phyloP scores from a whole-genome alignment of 2,797 vertebrate species.

The Smutsia temminckii region DNA sequence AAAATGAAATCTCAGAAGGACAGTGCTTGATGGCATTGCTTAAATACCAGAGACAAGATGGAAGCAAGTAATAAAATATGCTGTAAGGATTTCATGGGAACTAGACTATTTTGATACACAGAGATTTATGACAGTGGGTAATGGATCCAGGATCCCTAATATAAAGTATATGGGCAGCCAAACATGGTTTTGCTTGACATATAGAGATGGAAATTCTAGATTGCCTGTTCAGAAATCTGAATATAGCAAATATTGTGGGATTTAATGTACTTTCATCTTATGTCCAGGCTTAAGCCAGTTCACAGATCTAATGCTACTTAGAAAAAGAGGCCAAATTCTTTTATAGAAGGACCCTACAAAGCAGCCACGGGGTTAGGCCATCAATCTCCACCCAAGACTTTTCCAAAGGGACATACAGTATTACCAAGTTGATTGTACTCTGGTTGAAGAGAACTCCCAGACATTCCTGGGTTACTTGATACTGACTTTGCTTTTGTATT shows the following conservation, averaged over 20 bases:
- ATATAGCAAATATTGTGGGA: background rate
- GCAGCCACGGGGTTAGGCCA: background rate
- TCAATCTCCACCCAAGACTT: background rate
- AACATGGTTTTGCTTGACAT: background rate
- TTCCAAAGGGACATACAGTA: background rate
- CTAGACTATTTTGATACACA: background rate
- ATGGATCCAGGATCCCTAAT: background rate
- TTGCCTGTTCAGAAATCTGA: background rate
- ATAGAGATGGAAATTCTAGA: background rate
- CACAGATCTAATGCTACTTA: background rate
- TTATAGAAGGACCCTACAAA: background rate
- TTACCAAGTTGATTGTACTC: background rate
- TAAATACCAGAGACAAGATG: background rate
- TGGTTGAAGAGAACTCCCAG: background rate
- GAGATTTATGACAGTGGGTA: background rate
- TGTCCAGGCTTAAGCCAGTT: background rate
- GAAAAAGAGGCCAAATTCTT: background rate
- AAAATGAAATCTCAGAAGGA: background rate
- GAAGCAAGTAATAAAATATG: background rate
- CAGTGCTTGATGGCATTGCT: background rate
- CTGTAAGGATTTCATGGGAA: background rate
- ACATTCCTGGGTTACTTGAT: background rate
- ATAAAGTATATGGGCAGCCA: background rate
- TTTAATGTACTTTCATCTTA: background rate
- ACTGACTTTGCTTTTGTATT: background rate